These are phyloP conservation scores for Druon quercuslanigerum DNA, from an alignment of 1,140 invertebrate genomes.

Conservation along the genomic window DNA sequence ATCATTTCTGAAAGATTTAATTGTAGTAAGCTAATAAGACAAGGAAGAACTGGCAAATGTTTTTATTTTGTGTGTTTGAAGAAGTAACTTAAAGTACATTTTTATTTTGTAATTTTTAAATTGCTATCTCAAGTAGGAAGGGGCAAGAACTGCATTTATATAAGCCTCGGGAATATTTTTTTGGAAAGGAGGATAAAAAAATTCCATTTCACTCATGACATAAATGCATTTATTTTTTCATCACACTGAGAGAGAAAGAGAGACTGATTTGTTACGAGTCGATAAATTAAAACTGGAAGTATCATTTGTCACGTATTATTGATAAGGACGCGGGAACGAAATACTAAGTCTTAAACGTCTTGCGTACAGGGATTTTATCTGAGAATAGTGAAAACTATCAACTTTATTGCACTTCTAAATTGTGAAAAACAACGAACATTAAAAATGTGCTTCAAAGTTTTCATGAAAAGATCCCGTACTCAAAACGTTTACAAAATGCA, in stretches of 20 bases:
- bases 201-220: slow-evolving; percentile 47
- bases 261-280: slow-evolving; percentile 61
- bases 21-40: too few species aligned
- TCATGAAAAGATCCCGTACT: slow-evolving; percentile 1
- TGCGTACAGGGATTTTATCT: background rate
- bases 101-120: too few species aligned
- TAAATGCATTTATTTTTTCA: slow-evolving; percentile 60
- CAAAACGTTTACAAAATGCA: background rate
- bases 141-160: too few species aligned
- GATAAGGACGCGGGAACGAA: slow-evolving; percentile 57
- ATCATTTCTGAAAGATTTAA: too few species aligned
- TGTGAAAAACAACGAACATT: slow-evolving; percentile 18
- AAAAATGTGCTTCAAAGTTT: background rate
- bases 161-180: too few species aligned
- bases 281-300: slow-evolving; percentile 67
- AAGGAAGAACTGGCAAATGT: too few species aligned
- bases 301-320: slow-evolving; percentile 65
- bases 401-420: background rate
- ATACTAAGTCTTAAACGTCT: background rate
- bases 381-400: background rate
- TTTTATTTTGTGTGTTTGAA: too few species aligned
- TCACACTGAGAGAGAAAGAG: slow-evolving; percentile 62
- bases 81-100: too few species aligned
- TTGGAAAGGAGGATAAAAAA: background rate
- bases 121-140: too few species aligned